Evolutionary conservation across 2,797 vertebrate genomes (phyloP), one percentile per base, ranked within the genome.

Genomic region (Urocyon cinereoargenteus): DNA sequence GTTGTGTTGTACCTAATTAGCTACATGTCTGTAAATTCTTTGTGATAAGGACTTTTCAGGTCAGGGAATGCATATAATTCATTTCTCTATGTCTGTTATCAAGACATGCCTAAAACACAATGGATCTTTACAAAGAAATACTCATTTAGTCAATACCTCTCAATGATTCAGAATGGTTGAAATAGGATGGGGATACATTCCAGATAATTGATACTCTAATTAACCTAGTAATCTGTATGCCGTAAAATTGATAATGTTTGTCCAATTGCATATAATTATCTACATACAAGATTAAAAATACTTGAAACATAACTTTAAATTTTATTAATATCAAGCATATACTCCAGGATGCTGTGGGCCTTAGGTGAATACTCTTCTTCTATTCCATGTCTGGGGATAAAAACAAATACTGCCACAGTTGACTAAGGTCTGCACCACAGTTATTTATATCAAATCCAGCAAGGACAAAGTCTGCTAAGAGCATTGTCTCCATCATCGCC

Each of bases 141-240:
- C 49, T 92, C 91, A 62, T 77, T 97, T 36, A 89, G 26, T 61
- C 2, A 2, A 84, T 24, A 93, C 40, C 5, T 82, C 19, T 86
- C n/a, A 81, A 53, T 90, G 92, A 75, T 91, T 95, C 53, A 75
- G 87, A 97, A 83, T 88, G 11, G 61, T 75, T 75, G 49, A 90
- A 84, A 87, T 40, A 24, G 26, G 64, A 90, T 59, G 40, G 40
- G 72, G 31, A 86, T 36, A 51, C 15, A 91, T 79, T 82, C 55
- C 83, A 45, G 51, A 62, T 92, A 88, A 79, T 5, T 93, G 68
- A 75, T 84, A 78, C 57, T 94, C 31, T 93, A 93, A 92, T 96
- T 94, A 94, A 94, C 72, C 51, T 78, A 57, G n/a, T 49, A 91
- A 84, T 15, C 45, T 78, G 18, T n/a, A 55, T 10, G 62, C 26